Base-by-base conservation (phyloP, 1,140 invertebrate species). In the Carcinoscorpius rotundicauda region DNA sequence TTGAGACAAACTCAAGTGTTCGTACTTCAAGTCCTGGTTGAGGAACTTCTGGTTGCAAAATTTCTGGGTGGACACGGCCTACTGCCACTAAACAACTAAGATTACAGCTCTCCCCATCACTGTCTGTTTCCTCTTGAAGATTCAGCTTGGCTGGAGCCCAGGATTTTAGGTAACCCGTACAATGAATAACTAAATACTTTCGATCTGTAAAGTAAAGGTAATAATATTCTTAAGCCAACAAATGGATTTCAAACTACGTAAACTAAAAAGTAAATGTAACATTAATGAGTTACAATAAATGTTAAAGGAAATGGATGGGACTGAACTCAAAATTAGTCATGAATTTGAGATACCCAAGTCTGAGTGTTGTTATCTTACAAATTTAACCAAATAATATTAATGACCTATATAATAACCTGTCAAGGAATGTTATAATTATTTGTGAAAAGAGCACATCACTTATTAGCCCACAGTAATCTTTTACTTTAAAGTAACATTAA, bases 91-190 rank as follows among this genome's bases (percentile, higher is more conserved):
- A 64, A 58, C 67, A 68, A 9, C 88, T 91, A 61, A 91, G 73
- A 77, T 87, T 91, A 72, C 85, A 86, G 1, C 83, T 78, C 52
- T 90, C 87, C 6, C 81, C 82, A 66, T 90, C 88, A 49, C 77
- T 82, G 10, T 89, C 86, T 3, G 77, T 81, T 55, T 77, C 76
- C 11, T 69, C 64, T 29, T 70, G 61, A 5, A 76, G 62, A 58
- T 73, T 75, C 58, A 88, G 82, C 77, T 91, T 91, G 3, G 86
- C 84, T 5, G 88, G 86, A 4, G 87, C 83, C 91, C 91, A 95
- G 0, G 91, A 91, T 74, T 96, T 96, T 5, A 97, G 77, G 74
- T 96, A 96, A 2, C 93, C 92, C 55, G 87, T 91, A 74, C 89
- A 92, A 73, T 92, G 89, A 64, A 92, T 88, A 11, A 90, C 85